A percentile compares a stretch with the other conserved stretches of the same genome.
These are phyloP conservation scores for Eremophila alpestris DNA, from an alignment of 2,797 vertebrate species.

Conservation along the genomic window DNA sequence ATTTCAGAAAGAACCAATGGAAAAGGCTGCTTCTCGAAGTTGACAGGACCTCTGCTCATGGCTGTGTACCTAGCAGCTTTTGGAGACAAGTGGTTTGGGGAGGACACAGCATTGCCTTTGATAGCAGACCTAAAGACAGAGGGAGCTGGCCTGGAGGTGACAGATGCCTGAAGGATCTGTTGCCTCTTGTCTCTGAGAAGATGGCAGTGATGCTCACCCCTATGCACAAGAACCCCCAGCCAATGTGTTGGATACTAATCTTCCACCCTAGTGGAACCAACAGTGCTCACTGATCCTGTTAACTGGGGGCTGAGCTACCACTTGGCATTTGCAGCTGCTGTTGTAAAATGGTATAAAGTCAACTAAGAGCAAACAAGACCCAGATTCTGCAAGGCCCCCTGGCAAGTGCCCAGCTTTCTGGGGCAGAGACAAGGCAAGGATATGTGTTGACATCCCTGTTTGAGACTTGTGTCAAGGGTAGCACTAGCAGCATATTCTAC, in stretches of 20 bases:
- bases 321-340: not conserved
- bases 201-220: not conserved
- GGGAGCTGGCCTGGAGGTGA: not conserved
- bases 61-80: not conserved
- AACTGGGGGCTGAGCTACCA: not conserved
- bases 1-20: not conserved
- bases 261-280: not conserved
- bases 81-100: not conserved
- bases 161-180: not conserved
- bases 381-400: not conserved
- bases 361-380: not conserved
- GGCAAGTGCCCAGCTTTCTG: not conserved
- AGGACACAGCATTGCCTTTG: not conserved
- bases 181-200: not conserved
- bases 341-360: not conserved
- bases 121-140: not conserved
- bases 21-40: not conserved
- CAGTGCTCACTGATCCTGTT: not conserved
- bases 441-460: not conserved
- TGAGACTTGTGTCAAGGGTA: not conserved
- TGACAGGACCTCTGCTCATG: not conserved
- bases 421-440: not conserved
- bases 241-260: not conserved
- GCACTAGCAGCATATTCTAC: not conserved
- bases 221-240: not conserved